Evolutionary conservation across 2,113 vertebrate species (phyloP).

Genomic region (Syrmaticus mikado): DNA sequence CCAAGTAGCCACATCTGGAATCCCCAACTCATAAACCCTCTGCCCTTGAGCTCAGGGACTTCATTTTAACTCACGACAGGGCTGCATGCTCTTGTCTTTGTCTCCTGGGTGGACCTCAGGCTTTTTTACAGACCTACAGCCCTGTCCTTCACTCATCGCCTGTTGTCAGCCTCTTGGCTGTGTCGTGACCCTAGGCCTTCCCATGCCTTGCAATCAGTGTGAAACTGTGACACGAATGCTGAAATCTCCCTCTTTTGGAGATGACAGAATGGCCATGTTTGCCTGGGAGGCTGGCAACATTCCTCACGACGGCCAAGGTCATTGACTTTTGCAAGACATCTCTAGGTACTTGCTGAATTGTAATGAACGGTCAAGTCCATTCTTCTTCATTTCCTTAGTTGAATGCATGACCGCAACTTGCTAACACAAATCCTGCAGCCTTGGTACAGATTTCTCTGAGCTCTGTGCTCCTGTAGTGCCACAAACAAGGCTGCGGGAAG

Average conservation of each 20-base stretch:
- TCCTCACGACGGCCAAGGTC: not conserved
- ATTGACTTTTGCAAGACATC: not conserved
- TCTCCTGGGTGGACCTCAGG: not conserved
- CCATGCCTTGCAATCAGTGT: not conserved
- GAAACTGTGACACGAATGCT: not conserved
- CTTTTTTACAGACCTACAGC: not conserved
- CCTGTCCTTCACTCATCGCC: not conserved
- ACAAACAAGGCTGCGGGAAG: not conserved
- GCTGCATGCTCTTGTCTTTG: not conserved
- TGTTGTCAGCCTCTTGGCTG: not conserved
- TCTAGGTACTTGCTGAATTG: not conserved
- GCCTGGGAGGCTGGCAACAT: not conserved
- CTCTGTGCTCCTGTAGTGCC: not conserved
- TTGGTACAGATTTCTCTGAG: not conserved
- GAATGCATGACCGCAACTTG: not conserved
- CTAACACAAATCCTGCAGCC: not conserved
- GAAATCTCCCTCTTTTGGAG: not conserved
- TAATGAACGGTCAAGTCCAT: not conserved
- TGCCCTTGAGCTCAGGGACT: not conserved
- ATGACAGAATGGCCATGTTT: not conserved
- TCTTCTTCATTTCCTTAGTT: not conserved
- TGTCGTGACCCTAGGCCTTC: not conserved
- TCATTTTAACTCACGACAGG: not conserved
- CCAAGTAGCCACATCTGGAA: not conserved
- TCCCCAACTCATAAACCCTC: too few species aligned